phyloP scores from a whole-genome alignment of 1,140 invertebrate genomes.

The Bombus consobrinus region DNA sequence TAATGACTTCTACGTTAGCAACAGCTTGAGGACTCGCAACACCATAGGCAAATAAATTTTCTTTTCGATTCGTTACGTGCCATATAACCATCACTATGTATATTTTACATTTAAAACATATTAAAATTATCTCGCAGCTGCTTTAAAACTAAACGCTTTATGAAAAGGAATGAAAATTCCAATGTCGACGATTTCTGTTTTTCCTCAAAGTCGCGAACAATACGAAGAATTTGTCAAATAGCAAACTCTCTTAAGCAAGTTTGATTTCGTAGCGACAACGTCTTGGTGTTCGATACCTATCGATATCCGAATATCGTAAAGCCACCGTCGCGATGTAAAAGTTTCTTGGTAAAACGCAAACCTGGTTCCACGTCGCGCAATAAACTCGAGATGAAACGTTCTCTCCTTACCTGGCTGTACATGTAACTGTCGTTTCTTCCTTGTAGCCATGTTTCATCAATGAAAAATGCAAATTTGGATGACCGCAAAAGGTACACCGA shows the following conservation, averaged over 20 bases:
- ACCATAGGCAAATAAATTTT: no score
- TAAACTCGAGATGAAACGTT: constrained; percentile 69
- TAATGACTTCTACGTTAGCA: no score
- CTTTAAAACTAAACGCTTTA: no score
- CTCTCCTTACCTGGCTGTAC: background rate
- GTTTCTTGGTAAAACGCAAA: constrained; percentile 61
- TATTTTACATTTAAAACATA: no score
- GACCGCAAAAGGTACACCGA: background rate
- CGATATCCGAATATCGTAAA: constrained; percentile 23
- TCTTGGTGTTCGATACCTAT: constrained; percentile 5
- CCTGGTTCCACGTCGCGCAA: constrained; percentile 65
- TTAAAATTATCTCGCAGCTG: no score
- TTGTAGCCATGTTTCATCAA: background rate
- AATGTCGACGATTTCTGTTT: background rate
- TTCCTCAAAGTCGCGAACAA: background rate
- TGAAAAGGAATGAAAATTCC: no score
- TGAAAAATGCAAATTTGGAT: constrained; percentile 43
- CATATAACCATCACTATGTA: no score
- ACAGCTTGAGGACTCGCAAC: no score
- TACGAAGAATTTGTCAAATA: background rate
- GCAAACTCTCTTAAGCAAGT: no score
- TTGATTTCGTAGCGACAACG: background rate
- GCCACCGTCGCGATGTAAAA: constrained; percentile 34
- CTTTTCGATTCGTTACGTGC: no score
- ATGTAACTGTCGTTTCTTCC: background rate